These are phyloP conservation scores for Vanessa cardui DNA, from an alignment of 2,888 invertebrate species.

Conservation along the genomic window DNA sequence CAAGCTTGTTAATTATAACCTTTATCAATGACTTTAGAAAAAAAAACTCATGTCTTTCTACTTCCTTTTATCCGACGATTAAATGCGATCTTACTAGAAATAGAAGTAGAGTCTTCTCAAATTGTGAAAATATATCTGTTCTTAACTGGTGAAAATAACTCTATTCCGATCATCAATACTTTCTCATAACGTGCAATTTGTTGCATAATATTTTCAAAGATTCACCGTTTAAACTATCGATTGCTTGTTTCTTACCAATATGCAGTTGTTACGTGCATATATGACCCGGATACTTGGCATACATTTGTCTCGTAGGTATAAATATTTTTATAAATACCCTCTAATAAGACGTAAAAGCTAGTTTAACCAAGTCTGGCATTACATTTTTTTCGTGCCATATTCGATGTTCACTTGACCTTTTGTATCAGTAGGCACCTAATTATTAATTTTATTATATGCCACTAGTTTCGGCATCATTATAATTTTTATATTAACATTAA, in stretches of 20 bases:
- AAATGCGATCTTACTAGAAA: no score
- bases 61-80: constrained; percentile 19
- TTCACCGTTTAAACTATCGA: constrained; percentile 50
- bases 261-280: constrained; percentile 51
- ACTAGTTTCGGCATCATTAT: constrained; percentile 31
- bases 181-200: constrained; percentile 45
- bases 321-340: not conserved
- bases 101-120: not conserved
- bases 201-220: constrained; percentile 48
- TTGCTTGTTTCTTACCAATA: constrained; percentile 48
- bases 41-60: constrained; percentile 19
- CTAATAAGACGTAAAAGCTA: not conserved
- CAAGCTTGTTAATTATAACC: not conserved
- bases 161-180: constrained; percentile 42
- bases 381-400: constrained; percentile 22
- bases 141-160: constrained; percentile 15
- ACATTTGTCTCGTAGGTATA: constrained; percentile 32
- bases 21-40: not conserved
- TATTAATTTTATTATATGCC: constrained; percentile 35
- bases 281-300: constrained; percentile 47
- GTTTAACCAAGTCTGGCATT: constrained; percentile 14
- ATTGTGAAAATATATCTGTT: not conserved
- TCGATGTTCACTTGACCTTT: constrained; percentile 38
- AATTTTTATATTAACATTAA: constrained; percentile 31
- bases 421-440: constrained; percentile 32